phyloP scores from a whole-genome alignment of 2,113 vertebrate genomes.

The Pionites leucogaster region DNA sequence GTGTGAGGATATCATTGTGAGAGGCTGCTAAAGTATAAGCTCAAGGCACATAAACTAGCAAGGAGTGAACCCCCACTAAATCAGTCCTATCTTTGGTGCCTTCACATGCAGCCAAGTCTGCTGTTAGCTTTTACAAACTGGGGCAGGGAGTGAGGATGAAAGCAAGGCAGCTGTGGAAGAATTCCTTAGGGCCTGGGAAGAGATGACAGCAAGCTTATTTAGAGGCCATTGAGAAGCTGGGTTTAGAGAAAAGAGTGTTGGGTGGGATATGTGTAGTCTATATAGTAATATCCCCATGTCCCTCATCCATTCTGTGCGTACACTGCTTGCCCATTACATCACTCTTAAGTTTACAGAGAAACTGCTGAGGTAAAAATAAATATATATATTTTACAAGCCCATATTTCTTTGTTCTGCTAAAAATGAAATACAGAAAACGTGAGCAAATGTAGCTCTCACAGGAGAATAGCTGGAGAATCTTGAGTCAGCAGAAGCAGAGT shows the following conservation, averaged over 20 bases:
- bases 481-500: slow-evolving; percentile 35
- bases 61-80: slow-evolving; percentile 19
- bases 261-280: not conserved
- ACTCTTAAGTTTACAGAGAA: not conserved
- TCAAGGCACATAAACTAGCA: not conserved
- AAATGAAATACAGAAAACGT: not conserved
- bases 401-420: not conserved
- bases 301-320: not conserved
- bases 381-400: not conserved
- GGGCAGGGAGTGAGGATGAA: not conserved
- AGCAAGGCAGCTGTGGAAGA: not conserved
- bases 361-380: not conserved
- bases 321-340: not conserved
- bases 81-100: not conserved
- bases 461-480: not conserved
- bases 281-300: not conserved
- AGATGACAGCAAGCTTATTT: slow-evolving; percentile 24
- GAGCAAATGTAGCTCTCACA: not conserved
- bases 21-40: not conserved
- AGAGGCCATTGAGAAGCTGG: not conserved
- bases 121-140: slow-evolving; percentile 16
- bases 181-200: not conserved
- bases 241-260: not conserved
- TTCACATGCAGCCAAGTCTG: not conserved
- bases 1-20: not conserved